These are phyloP conservation scores for Boloria euphrosyne DNA, from an alignment of 2,888 invertebrate species.

Conservation along the genomic window DNA sequence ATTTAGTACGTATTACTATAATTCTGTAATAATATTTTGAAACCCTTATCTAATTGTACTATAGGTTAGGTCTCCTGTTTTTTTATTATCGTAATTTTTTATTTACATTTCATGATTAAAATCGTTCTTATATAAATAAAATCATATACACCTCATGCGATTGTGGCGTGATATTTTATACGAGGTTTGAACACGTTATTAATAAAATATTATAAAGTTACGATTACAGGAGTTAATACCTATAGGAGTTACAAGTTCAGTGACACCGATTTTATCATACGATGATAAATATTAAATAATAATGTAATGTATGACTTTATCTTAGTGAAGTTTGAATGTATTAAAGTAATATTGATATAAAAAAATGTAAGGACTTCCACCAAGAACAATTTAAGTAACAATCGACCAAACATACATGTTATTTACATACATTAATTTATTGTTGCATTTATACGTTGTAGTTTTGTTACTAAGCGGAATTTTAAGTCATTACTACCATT, in stretches of 20 bases:
- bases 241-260: slow-evolving; percentile 33
- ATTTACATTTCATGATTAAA: neutral
- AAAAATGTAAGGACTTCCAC: too few relatives aligned
- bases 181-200: slow-evolving; percentile 27
- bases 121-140: slow-evolving; percentile 2
- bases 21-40: neutral
- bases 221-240: slow-evolving; percentile 35
- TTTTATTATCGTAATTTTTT: neutral
- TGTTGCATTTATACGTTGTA: too few relatives aligned
- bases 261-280: slow-evolving; percentile 38
- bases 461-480: too few relatives aligned
- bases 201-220: slow-evolving; percentile 36
- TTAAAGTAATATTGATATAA: too few relatives aligned
- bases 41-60: neutral
- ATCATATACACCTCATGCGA: slow-evolving; percentile 11
- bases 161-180: slow-evolving; percentile 31
- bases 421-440: too few relatives aligned
- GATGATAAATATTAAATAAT: slow-evolving; percentile 13
- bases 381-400: too few relatives aligned
- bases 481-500: neutral
- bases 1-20: slow-evolving; percentile 17
- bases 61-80: neutral
- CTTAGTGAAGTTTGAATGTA: neutral
- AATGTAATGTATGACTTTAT: slow-evolving; percentile 5
- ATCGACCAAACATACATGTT: too few relatives aligned